These are phyloP conservation scores for Tragelaphus scriptus DNA, from an alignment of 2,113 vertebrate genomes.

Conservation along the genomic window DNA sequence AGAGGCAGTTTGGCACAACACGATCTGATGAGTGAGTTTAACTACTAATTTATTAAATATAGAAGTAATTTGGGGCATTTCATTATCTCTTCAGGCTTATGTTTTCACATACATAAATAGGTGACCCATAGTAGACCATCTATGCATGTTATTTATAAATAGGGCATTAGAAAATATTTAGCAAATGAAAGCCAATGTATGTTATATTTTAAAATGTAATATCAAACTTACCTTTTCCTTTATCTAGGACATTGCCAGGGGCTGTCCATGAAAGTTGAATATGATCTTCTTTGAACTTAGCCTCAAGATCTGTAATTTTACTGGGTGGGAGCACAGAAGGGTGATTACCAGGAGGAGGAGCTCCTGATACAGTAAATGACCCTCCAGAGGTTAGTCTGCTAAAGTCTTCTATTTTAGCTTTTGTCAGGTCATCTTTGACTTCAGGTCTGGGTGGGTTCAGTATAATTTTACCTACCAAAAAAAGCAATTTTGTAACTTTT, in stretches of 20 bases:
- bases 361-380: constrained; percentile 62
- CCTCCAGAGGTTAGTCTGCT: constrained; percentile 71
- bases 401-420: constrained; percentile 71
- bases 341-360: background rate
- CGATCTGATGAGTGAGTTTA: background rate
- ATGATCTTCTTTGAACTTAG: constrained; percentile 41
- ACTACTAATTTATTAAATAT: background rate
- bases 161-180: background rate
- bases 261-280: constrained; percentile 80
- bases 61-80: background rate
- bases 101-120: background rate
- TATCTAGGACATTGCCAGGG: constrained; percentile 76
- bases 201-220: background rate
- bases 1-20: background rate
- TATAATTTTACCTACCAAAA: constrained; percentile 67
- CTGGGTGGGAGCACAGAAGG: constrained; percentile 56
- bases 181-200: constrained; percentile 20
- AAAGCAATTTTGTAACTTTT: background rate
- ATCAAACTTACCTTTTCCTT: constrained; percentile 74
- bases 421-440: constrained; percentile 42
- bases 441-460: constrained; percentile 74
- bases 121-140: background rate
- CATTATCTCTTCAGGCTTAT: background rate
- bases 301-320: constrained; percentile 78
- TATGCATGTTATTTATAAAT: constrained; percentile 52